Evolutionary conservation across 1,140 invertebrate species (phyloP), one percentile per base, ranked within the genome.

Genomic region (Xylocopa sonorina): DNA sequence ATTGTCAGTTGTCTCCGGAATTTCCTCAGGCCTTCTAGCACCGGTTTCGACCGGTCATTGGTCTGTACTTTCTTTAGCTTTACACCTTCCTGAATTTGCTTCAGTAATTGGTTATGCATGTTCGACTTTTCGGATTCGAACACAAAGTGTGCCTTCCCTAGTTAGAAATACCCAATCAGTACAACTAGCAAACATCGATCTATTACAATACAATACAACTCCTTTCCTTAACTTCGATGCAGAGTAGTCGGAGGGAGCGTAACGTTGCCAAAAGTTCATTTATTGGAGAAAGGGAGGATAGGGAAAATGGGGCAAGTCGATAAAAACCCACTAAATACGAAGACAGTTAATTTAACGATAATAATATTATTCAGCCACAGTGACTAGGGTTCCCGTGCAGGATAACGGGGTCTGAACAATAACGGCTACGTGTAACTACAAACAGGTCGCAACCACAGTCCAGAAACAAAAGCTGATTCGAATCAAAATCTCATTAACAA

Each of bases 51-150:
- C 83, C 97, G 95, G 88, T 98, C 97, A 89, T 98, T 97, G 27
- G 95, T 96, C 90, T 95, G 95, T 0, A 96, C 95, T 73, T 94
- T 95, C 88, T 97, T 97, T 69, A 98, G 92, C 88, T 93, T 95
- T 0, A 98, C 93, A 46, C 97, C 97, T 64, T 94, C 91, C 88
- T 97, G 95, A 87, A 98, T 98, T 93, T 98, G 96, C 91, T 96
- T 95, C 1, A 98, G 94, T 55, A 98, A 93, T 81, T 96, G 94
- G 90, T 98, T 97, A 92, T 97, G 96, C 73, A 96, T 95, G 87
- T 96, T 97, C 60, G 94, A 94, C 90, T 97, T 97, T 91, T 98
- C 97, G 18, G 97, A 97, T 88, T 98, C 97, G 91, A 97, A 98
- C 60, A 98, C 95, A 90, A 98, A 98, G 93, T 98, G 95, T 71